Evolutionary conservation across 2,797 vertebrate species (phyloP).

Genomic region (Anguilla megastoma): DNA sequence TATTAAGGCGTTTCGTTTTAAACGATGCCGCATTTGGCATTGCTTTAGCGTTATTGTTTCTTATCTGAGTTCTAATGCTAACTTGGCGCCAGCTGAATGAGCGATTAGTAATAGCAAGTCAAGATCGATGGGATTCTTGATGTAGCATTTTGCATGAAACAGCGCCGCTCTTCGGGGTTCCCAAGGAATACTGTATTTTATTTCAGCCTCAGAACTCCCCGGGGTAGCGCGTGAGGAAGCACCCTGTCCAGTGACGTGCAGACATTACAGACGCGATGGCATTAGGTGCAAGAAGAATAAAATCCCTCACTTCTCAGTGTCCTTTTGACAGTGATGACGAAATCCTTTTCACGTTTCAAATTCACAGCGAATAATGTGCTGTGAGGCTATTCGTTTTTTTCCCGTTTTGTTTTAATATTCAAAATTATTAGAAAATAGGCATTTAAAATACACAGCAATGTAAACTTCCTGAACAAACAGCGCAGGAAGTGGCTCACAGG

Average conservation of each 20-base stretch:
- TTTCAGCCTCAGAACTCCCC: neutral
- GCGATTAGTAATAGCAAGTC: neutral
- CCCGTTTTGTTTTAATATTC: neutral
- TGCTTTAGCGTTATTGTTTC: neutral
- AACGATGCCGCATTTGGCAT: neutral
- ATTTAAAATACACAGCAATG: constrained; percentile 5
- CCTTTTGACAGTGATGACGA: neutral
- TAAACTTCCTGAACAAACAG: constrained; percentile 55
- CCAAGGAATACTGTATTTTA: neutral
- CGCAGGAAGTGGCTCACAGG: constrained; percentile 62
- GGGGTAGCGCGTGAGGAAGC: constrained; percentile 8
- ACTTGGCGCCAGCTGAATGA: neutral
- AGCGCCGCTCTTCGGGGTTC: constrained; percentile 26
- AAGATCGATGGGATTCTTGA: neutral
- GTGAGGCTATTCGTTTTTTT: neutral
- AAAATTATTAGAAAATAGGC: neutral
- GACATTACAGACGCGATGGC: neutral
- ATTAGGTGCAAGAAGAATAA: constrained; percentile 11
- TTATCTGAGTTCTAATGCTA: neutral
- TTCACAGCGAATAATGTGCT: neutral
- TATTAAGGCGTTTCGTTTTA: neutral
- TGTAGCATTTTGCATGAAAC: constrained; percentile 32
- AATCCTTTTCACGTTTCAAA: neutral
- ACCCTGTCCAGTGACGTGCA: neutral
- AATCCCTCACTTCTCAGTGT: neutral